Base-by-base conservation (phyloP, 92 coral and sea anemone genomes). In the Parazoanthus swiftii region DNA sequence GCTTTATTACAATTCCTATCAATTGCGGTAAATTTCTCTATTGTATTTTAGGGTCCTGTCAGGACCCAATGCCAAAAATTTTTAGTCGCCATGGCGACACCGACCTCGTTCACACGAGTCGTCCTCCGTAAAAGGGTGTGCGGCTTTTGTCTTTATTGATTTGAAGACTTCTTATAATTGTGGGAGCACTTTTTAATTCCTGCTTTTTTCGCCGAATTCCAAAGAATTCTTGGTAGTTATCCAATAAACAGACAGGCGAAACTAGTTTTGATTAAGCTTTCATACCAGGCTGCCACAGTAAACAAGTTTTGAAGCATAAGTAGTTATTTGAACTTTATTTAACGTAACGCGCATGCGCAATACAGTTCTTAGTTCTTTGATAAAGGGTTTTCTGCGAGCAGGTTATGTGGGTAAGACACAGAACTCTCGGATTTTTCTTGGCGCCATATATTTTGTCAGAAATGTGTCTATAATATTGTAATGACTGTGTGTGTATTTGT, bases 31-130 rank as follows among this genome's bases (percentile, higher is more conserved):
- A 39, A 39, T 51, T 54, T 54, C 25, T 38, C 29, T 15, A 4
- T 18, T 39, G 9, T 10, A 0, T n/a, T 44, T 0, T 14, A 80
- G 85, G 85, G 85, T 58, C 85, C 85, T 14, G 10, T 35, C 3
- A 0, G 72, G 88, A 44, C 94, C 94, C 92, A 10, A 36, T 6
- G 23, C 90, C 92, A 89, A 92, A 91, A 92, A 92, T 89, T 92
- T 8, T 82, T 86, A 90, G 92, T 86, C 92, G 94, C 90, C 94
- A 72, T 86, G 13, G 92, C 94, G 94, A 92, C 94, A 86, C 88
- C 85, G 92, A 89, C 94, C 92, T 86, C 85, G 2, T 82, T 81
- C 75, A 89, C 92, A 86, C 94, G 70, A 85, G 92, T 92, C 94
- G 75, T 86, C 92, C 94, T 87, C 92, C n/a, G 25, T 3, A 15